Evolutionary conservation across 2,113 vertebrate genomes (phyloP).

Genomic region (Oreochromis niloticus): DNA sequence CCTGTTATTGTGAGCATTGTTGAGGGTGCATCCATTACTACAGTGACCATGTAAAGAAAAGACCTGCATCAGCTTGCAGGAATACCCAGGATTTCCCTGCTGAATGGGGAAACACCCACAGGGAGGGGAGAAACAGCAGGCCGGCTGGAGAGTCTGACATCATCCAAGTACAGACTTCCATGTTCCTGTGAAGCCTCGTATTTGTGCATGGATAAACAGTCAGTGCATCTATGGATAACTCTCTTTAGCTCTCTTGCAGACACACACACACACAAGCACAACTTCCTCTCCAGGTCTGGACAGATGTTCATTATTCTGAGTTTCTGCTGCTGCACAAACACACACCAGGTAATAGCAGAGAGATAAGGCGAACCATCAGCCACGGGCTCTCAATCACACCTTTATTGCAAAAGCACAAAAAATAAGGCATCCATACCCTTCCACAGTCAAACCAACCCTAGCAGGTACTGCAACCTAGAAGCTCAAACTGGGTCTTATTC

Average conservation of each 20-base stretch:
- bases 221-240: not conserved
- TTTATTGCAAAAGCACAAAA: not conserved
- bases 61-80: slow-evolving; percentile 45
- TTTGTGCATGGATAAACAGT: not conserved
- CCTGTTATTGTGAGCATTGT: not conserved
- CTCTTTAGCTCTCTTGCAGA: not conserved
- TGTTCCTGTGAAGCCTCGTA: slow-evolving; percentile 40
- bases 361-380: not conserved
- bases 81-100: slow-evolving; percentile 68
- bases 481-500: not conserved
- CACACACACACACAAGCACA: not conserved
- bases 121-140: slow-evolving; percentile 44
- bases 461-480: slow-evolving; percentile 1
- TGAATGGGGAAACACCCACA: slow-evolving; percentile 71
- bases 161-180: slow-evolving; percentile 48
- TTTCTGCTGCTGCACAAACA: slow-evolving; percentile 56
- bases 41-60: not conserved
- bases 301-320: slow-evolving; percentile 44
- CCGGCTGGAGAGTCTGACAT: slow-evolving; percentile 63
- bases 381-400: not conserved
- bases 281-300: slow-evolving; percentile 11
- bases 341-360: not conserved
- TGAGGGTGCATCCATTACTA: not conserved
- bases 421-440: not conserved
- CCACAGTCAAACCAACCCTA: not conserved